Evolutionary conservation across 1,140 invertebrate species (phyloP).

Genomic region (Temnothorax curvispinosus): DNA sequence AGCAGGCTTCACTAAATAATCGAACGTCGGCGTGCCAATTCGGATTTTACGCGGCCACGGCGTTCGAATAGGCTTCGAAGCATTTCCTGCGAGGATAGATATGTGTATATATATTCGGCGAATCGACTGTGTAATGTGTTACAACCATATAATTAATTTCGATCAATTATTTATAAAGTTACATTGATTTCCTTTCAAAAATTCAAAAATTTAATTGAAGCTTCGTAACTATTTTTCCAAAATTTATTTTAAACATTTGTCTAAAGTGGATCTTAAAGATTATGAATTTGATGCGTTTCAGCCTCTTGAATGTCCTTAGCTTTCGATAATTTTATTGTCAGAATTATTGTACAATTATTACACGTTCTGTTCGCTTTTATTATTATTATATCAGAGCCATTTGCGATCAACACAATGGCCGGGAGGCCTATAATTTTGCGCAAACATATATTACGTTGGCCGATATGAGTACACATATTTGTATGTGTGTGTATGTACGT

Average conservation of each 20-base stretch:
- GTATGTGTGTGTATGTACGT: neutral
- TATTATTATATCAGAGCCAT: constrained; percentile 63
- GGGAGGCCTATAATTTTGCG: constrained; percentile 71
- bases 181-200: neutral
- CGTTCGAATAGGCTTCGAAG: neutral
- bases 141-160: constrained; percentile 3
- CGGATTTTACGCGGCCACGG: neutral
- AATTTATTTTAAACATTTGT: neutral
- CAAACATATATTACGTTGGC: constrained; percentile 77
- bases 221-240: neutral
- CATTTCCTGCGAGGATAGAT: neutral
- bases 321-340: neutral
- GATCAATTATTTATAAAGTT: neutral
- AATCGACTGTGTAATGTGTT: neutral
- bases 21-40: neutral
- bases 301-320: neutral
- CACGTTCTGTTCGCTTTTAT: constrained; percentile 12
- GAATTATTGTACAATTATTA: neutral
- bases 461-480: neutral
- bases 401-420: constrained; percentile 51
- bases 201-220: neutral
- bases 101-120: neutral
- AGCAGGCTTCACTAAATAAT: constrained; percentile 33
- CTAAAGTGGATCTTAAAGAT: neutral
- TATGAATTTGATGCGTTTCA: neutral